Base-by-base conservation (phyloP, 2,113 vertebrate species). In the Mugil cephalus region DNA sequence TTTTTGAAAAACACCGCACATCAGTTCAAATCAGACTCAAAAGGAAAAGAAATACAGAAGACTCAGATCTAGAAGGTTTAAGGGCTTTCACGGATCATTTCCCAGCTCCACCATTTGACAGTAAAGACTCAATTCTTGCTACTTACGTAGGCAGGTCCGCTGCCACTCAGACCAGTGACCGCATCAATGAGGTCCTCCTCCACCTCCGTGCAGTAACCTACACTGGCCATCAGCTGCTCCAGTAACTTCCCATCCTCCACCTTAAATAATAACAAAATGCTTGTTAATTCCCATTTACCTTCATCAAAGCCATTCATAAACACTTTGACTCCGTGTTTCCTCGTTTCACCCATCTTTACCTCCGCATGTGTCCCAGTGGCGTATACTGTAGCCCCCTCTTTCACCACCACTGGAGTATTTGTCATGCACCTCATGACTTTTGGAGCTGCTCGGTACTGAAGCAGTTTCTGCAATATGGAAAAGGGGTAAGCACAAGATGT, bases 401-500 rank as follows among this genome's bases (percentile, higher is more conserved):
- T 95, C 79, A 99, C 98, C 67, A 99, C 92, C 74, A 99, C 98
- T 0, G 98, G 97, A 0, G 98, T 99, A 83, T 99, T 99, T 19
- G 98, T 99, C 98, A 99, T 99, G 75, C 96, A 97, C 59, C 97
- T 95, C 87, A 99, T 97, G 82, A 99, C 97, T 90, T 96, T 97
- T 13, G 98, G 97, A 34, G 93, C 77, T 0, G 94, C 15, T 24
- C 95, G 95, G 87, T 98, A 94, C 43, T 93, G 74, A 61, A 91
- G 93, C 78, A 99, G 92, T 88, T 99, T 99, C 98, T 99, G 90
- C 56, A 4, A 63, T 70, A 19, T 40, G 0, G 61, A n/a, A 78
- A n/a, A 47, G 18, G 13, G 47, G 0, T 55, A 1, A 17, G 64
- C 17, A 50, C 8, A 12, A 3, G 5, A 15, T 8, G 14, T 36